These are phyloP conservation scores for Brachycybe producta DNA, from an alignment of 2,888 invertebrate genomes.

Conservation along the genomic window DNA sequence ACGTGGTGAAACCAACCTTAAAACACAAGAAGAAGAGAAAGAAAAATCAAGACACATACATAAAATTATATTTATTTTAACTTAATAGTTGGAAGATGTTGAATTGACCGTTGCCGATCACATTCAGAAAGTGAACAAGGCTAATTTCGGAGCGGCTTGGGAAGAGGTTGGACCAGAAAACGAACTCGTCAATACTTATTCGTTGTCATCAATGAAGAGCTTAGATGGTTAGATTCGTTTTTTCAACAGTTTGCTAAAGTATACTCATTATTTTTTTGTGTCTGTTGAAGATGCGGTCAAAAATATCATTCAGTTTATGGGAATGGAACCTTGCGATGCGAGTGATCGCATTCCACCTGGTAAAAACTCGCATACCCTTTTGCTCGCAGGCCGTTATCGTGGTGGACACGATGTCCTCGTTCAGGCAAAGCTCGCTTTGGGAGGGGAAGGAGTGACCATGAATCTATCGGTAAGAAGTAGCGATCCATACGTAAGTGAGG, in stretches of 20 bases:
- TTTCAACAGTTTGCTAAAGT: neutral
- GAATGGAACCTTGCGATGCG: constrained; percentile 70
- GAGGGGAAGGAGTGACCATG: constrained; percentile 72
- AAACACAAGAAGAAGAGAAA: neutral
- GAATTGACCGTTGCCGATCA: constrained; percentile 76
- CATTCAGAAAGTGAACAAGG: constrained; percentile 61
- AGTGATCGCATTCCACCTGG: constrained; percentile 71
- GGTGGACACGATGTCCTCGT: constrained; percentile 82
- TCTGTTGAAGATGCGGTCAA: constrained; percentile 55
- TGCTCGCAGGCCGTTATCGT: constrained; percentile 74
- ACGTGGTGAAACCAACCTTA: too few species aligned
- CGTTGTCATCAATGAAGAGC: constrained; percentile 61
- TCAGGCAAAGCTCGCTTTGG: constrained; percentile 60
- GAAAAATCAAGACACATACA: neutral
- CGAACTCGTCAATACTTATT: constrained; percentile 86
- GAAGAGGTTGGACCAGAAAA: constrained; percentile 49
- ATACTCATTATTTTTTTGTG: neutral
- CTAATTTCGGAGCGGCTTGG: constrained; percentile 68
- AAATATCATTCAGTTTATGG: constrained; percentile 66
- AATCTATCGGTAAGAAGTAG: constrained; percentile 78
- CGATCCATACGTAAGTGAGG: constrained; percentile 69
- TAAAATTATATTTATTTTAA: neutral
- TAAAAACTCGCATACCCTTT: constrained; percentile 63
- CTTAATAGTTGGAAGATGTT: constrained; percentile 65
- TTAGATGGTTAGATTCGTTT: constrained; percentile 44